Percentiles rank a stretch among this genome's conserved stretches.
These are phyloP conservation scores for Nycticryphes semicollaris DNA, from an alignment of 2,113 vertebrate species.

Conservation along the genomic window DNA sequence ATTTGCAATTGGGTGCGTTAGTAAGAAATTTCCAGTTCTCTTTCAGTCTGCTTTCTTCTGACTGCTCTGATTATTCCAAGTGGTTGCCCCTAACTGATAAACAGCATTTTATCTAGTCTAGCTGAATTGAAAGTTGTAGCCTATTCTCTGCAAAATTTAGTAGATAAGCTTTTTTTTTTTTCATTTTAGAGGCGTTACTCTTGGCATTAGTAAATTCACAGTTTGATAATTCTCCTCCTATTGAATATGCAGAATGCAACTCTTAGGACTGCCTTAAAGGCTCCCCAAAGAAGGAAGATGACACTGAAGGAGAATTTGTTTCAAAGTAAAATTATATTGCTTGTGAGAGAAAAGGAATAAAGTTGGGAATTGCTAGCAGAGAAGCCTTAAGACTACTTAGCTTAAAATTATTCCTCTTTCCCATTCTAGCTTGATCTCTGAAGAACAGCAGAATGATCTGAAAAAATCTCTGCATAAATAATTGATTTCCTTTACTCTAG, in stretches of 20 bases:
- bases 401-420: conserved; percentile 45
- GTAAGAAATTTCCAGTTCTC: not conserved
- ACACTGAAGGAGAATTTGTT: conserved; percentile 41
- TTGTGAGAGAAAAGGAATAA: conserved; percentile 13
- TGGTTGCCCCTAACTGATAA: not conserved
- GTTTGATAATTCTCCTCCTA: not conserved
- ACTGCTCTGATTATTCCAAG: not conserved
- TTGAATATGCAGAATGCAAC: conserved; percentile 20
- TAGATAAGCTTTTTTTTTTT: not conserved
- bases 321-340: conserved; percentile 34
- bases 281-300: conserved; percentile 33
- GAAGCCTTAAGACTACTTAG: conserved; percentile 25
- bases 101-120: not conserved
- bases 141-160: not conserved
- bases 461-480: conserved; percentile 55
- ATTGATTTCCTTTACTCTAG: conserved; percentile 44
- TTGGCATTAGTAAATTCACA: conserved; percentile 7
- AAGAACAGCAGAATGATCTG: conserved; percentile 45
- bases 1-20: not conserved
- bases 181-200: not conserved
- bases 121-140: not conserved
- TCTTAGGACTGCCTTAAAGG: conserved; percentile 12
- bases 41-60: not conserved
- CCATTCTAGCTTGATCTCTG: conserved; percentile 4
- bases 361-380: conserved; percentile 34